phyloP scores from a whole-genome alignment of 2,797 vertebrate genomes.

The Hyperoplus immaculatus region DNA sequence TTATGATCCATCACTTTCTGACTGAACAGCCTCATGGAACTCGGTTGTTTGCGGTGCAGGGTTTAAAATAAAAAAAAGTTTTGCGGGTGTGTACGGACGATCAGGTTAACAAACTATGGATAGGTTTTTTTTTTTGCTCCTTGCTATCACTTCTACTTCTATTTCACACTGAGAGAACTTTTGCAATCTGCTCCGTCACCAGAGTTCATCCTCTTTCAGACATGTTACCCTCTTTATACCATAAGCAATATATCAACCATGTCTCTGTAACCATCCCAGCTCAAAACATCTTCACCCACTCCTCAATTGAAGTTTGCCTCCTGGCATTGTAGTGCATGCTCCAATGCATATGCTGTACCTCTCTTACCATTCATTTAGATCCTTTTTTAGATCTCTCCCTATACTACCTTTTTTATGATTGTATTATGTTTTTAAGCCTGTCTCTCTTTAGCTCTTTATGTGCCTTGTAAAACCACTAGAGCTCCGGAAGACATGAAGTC shows the following conservation, averaged over 20 bases:
- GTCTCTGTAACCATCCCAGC: neutral
- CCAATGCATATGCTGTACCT: neutral
- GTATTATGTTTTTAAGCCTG: neutral
- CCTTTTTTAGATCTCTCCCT: neutral
- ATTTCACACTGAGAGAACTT: neutral
- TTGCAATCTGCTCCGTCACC: neutral
- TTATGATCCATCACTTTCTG: no score
- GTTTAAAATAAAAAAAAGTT: no score
- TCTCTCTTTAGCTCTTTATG: neutral
- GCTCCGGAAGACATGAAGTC: neutral
- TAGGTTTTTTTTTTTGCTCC: neutral
- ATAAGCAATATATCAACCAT: neutral
- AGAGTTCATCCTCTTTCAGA: constrained; percentile 1
- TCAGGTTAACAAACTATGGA: no score
- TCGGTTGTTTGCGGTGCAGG: no score
- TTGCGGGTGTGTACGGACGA: no score
- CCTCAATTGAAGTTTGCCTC: neutral
- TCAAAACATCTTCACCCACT: neutral
- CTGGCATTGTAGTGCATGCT: neutral
- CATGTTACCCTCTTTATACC: neutral
- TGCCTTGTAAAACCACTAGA: neutral
- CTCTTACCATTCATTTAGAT: neutral
- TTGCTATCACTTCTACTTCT: neutral
- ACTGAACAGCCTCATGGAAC: no score
- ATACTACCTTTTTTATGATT: neutral